Base-by-base conservation (phyloP, 2,113 vertebrate genomes). In the Cisticola juncidis region DNA sequence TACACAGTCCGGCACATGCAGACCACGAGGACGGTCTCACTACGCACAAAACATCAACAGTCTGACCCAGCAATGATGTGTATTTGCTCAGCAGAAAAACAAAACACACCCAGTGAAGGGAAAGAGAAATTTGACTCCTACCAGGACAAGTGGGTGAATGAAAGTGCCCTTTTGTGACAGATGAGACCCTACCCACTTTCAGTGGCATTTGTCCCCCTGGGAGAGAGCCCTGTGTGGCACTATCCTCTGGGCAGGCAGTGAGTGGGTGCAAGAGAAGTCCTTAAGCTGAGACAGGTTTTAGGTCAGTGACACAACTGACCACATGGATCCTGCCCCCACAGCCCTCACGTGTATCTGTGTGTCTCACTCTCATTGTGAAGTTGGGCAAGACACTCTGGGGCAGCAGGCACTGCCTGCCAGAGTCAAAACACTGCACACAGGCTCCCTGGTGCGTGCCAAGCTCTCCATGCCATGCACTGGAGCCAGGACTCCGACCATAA, bases 381-480 rank as follows among this genome's bases (percentile, higher is more conserved):
- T 51, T 19, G 60, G 33, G 38, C 68, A 51, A 58, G 72, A 70
- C 2, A 9, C 84, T 84, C 54, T 51, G 81, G 81, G 85, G 81
- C 72, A 42, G 77, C 21, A 3, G 6, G 2, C 79, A 54, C 2
- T 12, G 73, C 9, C 69, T 82, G 48, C 21, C 70, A 48, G 81
- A 68, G 47, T 72, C 28, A 65, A 72, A 86, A 26, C 5, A 1
- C 71, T 31, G 76, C 76, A 83, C 88, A 51, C 2, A 51, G 71
- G 88, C 92, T 92, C 71, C 79, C 64, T 33, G 71, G 17, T 5
- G 68, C 24, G 24, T 90, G 95, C 86, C 92, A 93, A 81, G 64
- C 71, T 86, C 82, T 90, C 70, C 90, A 66, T 48, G 51, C 64
- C 35, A 58, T 18, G 80, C 64, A 47, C 86, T 74, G 31, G 21